Percentiles rank a stretch among this genome's conserved stretches.
phyloP scores from a whole-genome alignment of 2,797 vertebrate genomes.

The Cossypha niveicapilla region DNA sequence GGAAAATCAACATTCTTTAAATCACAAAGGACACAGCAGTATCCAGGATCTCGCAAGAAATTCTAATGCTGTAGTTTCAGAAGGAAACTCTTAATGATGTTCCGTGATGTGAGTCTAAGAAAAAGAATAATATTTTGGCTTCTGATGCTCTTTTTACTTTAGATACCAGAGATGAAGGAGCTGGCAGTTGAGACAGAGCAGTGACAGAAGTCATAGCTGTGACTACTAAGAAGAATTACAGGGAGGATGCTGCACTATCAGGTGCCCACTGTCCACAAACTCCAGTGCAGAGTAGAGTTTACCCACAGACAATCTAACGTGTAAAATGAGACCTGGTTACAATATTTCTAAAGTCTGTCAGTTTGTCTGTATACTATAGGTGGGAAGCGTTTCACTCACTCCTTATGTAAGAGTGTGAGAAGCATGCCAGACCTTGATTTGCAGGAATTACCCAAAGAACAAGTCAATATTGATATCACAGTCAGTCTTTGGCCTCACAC shows the following conservation, averaged over 20 bases:
- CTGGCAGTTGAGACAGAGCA: background rate
- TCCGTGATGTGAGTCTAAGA: background rate
- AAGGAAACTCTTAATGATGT: background rate
- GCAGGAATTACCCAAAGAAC: background rate
- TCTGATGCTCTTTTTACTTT: background rate
- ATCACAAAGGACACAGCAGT: background rate
- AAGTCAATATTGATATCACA: background rate
- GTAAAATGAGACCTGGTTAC: background rate
- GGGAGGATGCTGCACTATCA: accelerated
- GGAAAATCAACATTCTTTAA: background rate
- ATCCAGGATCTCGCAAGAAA: background rate
- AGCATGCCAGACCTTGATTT: background rate
- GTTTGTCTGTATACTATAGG: background rate
- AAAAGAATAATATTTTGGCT: background rate
- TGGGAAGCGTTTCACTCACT: background rate
- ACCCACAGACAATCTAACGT: background rate
- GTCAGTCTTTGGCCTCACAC: background rate
- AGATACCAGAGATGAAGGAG: background rate
- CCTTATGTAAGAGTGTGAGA: accelerated
- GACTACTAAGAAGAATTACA: background rate
- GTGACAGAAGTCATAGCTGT: background rate
- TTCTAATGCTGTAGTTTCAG: background rate
- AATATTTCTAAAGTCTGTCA: background rate
- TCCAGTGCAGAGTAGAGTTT: background rate
- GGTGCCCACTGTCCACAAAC: accelerated